Evolutionary conservation across 1,140 invertebrate genomes (phyloP), one percentile per base, ranked within the genome.

Genomic region (Drosophila truncata): DNA sequence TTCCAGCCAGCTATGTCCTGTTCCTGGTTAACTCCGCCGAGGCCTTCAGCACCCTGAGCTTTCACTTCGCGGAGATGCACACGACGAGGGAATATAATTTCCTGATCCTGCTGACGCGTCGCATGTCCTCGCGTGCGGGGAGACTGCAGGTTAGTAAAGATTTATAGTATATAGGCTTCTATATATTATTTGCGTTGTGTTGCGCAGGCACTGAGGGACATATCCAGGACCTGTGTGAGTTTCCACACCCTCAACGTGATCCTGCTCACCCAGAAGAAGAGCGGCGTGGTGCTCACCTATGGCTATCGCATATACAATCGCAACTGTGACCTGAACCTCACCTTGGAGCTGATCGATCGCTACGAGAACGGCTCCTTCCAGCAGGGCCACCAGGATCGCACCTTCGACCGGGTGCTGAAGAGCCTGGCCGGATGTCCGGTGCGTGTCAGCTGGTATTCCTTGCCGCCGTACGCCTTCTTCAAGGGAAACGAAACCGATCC

Each of bases 191-290:
- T 39, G 7, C 9, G 0, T 29, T 8, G 33, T 16, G 4, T 37
- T 37, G 13, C 1, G 7, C 6, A 35, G 23, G 60, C 35, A 0
- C 49, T 85, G 7, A 11, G 27, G 7, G 54, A 82, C 1, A 88
- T 88, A 18, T 90, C 88, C 9, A 39, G 2, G 0, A 76, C 44
- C n/a, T 85, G 85, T 16, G 37, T 67, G 1, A n/a, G 46, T 0
- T 70, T 85, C 1, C 65, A 76, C 46, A 87, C 80, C 2, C 55
- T 90, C 2, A 85, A 88, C 14, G 85, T 66, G 0, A 49, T 88
- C 2, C 41, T 88, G 18, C 29, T 88, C n/a, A 54, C 74, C 10
- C 58, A 84, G 47, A 42, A 41, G n/a, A n/a, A 0, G 1, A 49
- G 59, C 9, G 61, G 58, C 0, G 44, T 41, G 9, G 85, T 88